A percentile compares a stretch with the other conserved stretches of the same genome.
phyloP scores from a whole-genome alignment of 1,140 invertebrate species.

The Chironomus striatipennis region DNA sequence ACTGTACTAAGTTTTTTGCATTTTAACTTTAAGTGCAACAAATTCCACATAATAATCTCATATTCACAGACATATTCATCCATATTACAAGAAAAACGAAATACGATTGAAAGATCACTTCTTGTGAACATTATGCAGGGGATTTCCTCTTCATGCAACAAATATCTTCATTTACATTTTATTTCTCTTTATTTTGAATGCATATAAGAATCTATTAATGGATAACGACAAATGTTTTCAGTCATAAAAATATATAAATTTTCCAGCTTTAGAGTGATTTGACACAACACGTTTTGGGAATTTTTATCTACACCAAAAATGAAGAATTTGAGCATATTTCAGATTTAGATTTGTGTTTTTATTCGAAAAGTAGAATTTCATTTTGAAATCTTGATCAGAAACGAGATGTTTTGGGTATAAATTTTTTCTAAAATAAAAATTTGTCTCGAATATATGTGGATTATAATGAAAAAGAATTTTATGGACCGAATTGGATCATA shows the following conservation, averaged over 20 bases:
- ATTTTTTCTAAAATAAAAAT: too few species aligned
- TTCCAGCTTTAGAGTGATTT: neutral
- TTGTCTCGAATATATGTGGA: too few species aligned
- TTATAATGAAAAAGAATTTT: too few species aligned
- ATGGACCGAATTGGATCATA: too few species aligned
- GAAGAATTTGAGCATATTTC: too few species aligned
- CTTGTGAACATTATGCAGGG: neutral
- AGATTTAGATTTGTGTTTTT: too few species aligned
- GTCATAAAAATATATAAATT: slow-evolving; percentile 6
- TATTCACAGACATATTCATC: neutral
- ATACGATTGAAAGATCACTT: neutral
- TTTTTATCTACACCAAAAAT: too few species aligned
- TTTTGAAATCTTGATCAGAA: too few species aligned
- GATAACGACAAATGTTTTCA: slow-evolving; percentile 7
- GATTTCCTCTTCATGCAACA: neutral
- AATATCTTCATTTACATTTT: neutral
- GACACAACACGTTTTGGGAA: too few species aligned
- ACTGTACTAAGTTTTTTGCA: neutral
- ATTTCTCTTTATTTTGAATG: neutral
- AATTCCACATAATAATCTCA: neutral
- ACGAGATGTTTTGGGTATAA: too few species aligned
- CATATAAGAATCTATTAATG: neutral
- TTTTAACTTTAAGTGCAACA: neutral
- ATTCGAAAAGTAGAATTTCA: too few species aligned
- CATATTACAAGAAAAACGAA: neutral